Conservation (phyloP, 2,888 invertebrate genomes). For the Drosophila mimetica region DNA sequence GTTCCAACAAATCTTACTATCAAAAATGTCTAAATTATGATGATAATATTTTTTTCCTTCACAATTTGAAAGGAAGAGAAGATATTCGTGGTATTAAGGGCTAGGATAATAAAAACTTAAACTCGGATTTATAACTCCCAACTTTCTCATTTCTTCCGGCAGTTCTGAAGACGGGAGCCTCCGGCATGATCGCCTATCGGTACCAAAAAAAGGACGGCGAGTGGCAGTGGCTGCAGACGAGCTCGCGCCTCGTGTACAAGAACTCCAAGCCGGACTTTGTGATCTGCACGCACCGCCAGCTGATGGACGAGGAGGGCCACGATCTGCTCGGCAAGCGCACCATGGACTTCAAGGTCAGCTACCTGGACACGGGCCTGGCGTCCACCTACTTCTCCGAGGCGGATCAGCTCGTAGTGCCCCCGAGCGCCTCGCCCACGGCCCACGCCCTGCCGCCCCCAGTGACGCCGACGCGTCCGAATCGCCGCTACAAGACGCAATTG, state of each 20-base stretch:
- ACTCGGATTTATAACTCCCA: neutral
- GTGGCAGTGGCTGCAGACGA: conserved; percentile 99
- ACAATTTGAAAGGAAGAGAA: no score
- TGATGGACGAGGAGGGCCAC: conserved; percentile 99
- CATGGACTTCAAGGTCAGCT: conserved; percentile 99
- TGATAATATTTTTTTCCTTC: no score
- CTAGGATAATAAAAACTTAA: no score
- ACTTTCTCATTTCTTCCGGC: conserved; percentile 49
- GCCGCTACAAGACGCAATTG: conserved; percentile 96
- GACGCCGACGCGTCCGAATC: conserved; percentile 92
- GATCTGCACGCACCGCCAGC: conserved; percentile 98
- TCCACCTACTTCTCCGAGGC: conserved; percentile 95
- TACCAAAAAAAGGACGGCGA: conserved; percentile 96
- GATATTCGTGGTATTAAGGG: no score
- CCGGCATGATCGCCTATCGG: conserved; percentile 99
- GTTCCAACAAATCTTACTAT: no score
- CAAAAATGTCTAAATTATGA: no score
- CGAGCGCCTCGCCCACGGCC: conserved; percentile 85
- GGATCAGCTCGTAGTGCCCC: conserved; percentile 89
- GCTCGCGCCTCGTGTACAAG: conserved; percentile 98
- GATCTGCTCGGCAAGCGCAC: conserved; percentile 98
- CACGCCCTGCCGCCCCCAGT: conserved; percentile 86
- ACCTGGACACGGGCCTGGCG: conserved; percentile 96
- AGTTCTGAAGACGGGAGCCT: conserved; percentile 99
- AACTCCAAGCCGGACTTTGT: conserved; percentile 99